A percentile compares a stretch with the other conserved stretches of the same genome.
These are phyloP conservation scores for Pentalonia nigronervosa DNA, from an alignment of 1,140 invertebrate species.

Conservation along the genomic window DNA sequence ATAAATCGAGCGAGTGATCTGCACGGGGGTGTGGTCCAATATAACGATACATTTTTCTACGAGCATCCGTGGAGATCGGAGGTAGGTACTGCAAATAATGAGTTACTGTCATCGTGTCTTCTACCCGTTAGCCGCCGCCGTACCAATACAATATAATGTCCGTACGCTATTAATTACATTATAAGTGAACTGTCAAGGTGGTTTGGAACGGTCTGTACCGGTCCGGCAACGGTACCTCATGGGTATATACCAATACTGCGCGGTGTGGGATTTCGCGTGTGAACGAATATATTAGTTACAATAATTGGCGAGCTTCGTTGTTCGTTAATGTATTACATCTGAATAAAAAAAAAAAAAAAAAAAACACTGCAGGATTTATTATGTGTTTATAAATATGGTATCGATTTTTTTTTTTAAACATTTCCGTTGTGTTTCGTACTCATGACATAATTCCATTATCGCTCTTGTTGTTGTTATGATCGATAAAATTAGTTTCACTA, in stretches of 20 bases:
- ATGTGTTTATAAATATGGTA: background rate
- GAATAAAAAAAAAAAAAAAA: background rate
- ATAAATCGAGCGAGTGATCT: background rate
- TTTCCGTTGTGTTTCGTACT: background rate
- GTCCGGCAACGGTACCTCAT: background rate
- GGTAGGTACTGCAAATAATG: constrained; percentile 5
- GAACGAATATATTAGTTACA: background rate
- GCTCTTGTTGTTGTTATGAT: background rate
- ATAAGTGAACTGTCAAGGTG: constrained; percentile 9
- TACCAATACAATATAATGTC: background rate
- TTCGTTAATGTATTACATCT: background rate
- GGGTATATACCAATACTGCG: too few relatives aligned
- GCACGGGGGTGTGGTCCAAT: background rate
- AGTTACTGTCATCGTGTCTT: constrained; percentile 40
- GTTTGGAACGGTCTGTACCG: background rate
- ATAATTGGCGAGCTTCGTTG: background rate
- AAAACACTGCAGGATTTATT: background rate
- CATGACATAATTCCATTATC: too few relatives aligned
- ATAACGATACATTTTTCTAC: background rate
- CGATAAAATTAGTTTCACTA: background rate
- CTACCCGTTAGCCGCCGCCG: background rate
- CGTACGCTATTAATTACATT: constrained; percentile 26
- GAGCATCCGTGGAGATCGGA: background rate
- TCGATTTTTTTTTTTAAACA: background rate
- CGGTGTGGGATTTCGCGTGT: background rate